Base-by-base conservation (phyloP, 1,140 invertebrate genomes). In the Eufriesea mexicana region DNA sequence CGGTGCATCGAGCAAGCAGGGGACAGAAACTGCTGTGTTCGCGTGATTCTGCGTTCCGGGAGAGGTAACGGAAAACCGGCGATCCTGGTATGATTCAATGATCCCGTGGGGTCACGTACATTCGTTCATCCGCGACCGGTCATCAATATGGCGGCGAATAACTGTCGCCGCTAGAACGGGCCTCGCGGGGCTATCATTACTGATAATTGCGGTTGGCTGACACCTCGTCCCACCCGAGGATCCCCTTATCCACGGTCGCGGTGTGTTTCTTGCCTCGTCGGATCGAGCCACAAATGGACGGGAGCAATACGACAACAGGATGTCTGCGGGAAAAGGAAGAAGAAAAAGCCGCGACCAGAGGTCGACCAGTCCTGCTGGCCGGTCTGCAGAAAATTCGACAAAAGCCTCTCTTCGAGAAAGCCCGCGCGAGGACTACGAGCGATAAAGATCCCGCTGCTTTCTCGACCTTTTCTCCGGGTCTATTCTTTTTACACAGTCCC, bases 141-240 rank as follows among this genome's bases (percentile, higher is more conserved):
- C 75, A 86, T 78, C 86, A 75, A 84, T 84, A 81, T 70, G 73
- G 72, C 76, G 54, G 67, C 16, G 57, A 74, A 73, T 77, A 84
- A 87, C 82, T 84, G 86, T 87, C 85, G 77, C 61, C 62, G 86
- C 51, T 79, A 59, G 57, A 54, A 78, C 73, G 51, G 28, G 23
- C 57, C 28, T 59, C 49, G 14, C 59, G 64, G 23, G 45, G 61
- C 86, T 88, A 84, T 88, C 85, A 87, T 88, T 88, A 88, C 68
- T 80, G 86, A 88, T 88, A 87, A 88, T 87, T 87, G 82, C 82
- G 67, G 55, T 70, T 71, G 67, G 35, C 72, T 84, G 86, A 87
- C 86, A 87, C 77, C 82, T 87, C 59, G 73, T 87, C 66, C 67
- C 64, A 80, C 49, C 74, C 51, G 45, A 59, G 47, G 55, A 76